Base-by-base conservation (phyloP, 2,888 invertebrate species). In the Terebella lapidaria region DNA sequence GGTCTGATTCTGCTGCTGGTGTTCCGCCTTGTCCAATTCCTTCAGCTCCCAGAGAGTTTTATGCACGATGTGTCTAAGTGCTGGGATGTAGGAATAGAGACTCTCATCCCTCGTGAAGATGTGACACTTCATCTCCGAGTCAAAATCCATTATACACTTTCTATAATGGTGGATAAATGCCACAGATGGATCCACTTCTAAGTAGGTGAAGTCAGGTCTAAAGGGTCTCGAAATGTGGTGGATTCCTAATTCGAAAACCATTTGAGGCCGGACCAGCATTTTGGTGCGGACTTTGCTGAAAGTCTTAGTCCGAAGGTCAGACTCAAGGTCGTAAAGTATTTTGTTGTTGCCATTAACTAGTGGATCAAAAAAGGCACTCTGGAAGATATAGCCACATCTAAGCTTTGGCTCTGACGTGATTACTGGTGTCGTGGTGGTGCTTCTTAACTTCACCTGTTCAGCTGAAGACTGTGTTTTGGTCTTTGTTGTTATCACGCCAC, bases 201-300 rank as follows among this genome's bases (percentile, higher is more conserved):
- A n/a, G n/a, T n/a, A n/a, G n/a, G n/a, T n/a, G 15, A 64, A 62
- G 4, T 60, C 46, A 3, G 74, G 67, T 35, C 64, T 57, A 3
- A 73, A 67, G 25, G 77, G 78, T 57, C 78, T 74, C 65, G 80
- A 80, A 45, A 81, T 75, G 68, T 81, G 81, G 63, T 81, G 81
- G 55, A 81, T 81, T 0, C 81, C 81, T 61, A 79, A 73, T 64
- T 81, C 81, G 66, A 79, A 81, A 27, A 81, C 73, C 59, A 74
- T 72, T 52, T 71, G 67, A 1, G 81, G 79, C 28, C 70, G 63
- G 20, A 80, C 71, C 60, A 81, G 70, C 28, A 79, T 79, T 64
- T 81, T 81, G 1, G 79, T 75, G 28, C 79, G 64, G 4, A 76
- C 69, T 42, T 66, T 62, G 60, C 75, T 74, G 59, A 67, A 63